These are phyloP conservation scores for Hippasteria phrygiana DNA, from an alignment of 53 echinoderm and acorn worm genomes.

Conservation along the genomic window DNA sequence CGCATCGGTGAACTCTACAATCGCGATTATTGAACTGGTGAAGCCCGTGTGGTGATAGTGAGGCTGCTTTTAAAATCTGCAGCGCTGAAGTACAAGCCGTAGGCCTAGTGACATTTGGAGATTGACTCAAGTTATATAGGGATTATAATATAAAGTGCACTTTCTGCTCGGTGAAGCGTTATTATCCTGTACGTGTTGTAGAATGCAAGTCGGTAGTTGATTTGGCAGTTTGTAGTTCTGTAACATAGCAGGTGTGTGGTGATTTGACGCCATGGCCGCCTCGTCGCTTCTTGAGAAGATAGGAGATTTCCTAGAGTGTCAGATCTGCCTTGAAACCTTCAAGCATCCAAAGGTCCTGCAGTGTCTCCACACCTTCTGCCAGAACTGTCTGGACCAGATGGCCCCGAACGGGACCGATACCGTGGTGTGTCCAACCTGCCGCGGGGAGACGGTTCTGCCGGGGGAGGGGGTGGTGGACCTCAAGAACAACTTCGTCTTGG, in stretches of 20 bases:
- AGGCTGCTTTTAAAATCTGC: neutral
- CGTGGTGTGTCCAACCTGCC: constrained; percentile 87
- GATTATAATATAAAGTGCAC: neutral
- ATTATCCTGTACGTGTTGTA: no score
- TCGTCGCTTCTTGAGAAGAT: constrained; percentile 90
- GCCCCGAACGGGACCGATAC: constrained; percentile 73
- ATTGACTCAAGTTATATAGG: neutral
- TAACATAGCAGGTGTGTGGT: neutral
- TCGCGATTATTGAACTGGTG: neutral
- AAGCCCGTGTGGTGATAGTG: neutral
- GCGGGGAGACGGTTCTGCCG: constrained; percentile 79
- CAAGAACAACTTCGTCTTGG: constrained; percentile 90
- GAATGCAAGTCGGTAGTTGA: no score
- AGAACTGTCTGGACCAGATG: constrained; percentile 83
- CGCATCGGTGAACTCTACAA: neutral
- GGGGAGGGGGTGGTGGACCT: constrained; percentile 87
- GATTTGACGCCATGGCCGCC: constrained; percentile 74
- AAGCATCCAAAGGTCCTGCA: constrained; percentile 90
- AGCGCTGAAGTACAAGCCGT: neutral
- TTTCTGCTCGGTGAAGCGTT: neutral
- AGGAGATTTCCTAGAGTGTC: constrained; percentile 91
- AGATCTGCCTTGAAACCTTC: constrained; percentile 89
- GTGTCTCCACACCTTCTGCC: constrained; percentile 94
- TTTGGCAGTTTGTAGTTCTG: neutral
- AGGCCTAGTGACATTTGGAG: neutral